phyloP scores from a whole-genome alignment of 2,797 vertebrate genomes.

The Triplophysa bombifrons region DNA sequence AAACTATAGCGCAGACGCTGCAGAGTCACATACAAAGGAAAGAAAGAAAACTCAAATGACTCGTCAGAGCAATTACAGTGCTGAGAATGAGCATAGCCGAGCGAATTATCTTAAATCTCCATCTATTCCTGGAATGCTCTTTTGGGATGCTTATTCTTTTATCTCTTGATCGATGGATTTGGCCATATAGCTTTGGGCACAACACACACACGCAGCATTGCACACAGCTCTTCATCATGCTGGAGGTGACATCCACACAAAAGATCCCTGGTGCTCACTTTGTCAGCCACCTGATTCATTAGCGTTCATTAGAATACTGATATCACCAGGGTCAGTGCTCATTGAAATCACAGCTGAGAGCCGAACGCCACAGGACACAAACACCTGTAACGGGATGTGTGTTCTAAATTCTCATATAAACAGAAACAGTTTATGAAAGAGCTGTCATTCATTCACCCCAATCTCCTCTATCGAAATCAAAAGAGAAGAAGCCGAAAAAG shows the following conservation, averaged over 20 bases:
- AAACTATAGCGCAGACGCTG: background rate
- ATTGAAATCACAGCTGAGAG: conserved; percentile 31
- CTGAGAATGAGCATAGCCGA: conserved; percentile 8
- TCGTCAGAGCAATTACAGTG: conserved; percentile 19
- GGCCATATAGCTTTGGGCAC: conserved; percentile 23
- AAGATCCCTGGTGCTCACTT: conserved; percentile 36
- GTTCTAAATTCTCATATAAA: background rate
- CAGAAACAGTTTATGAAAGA: conserved; percentile 20
- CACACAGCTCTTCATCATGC: conserved; percentile 21
- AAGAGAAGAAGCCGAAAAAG: background rate
- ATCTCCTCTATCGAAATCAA: background rate
- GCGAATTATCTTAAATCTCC: conserved; percentile 1
- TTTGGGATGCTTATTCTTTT: conserved; percentile 16
- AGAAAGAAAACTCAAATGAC: conserved; percentile 26
- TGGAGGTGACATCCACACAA: conserved; percentile 29
- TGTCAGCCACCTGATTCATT: conserved; percentile 39
- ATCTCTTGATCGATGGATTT: conserved; percentile 33
- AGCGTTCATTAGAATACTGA: conserved; percentile 29
- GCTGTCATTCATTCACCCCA: background rate
- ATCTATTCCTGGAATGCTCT: conserved; percentile 2
- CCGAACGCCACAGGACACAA: conserved; percentile 1
- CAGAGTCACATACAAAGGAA: conserved; percentile 12
- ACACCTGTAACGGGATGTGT: conserved; percentile 15
- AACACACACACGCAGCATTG: conserved; percentile 19
- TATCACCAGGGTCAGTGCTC: conserved; percentile 25